Conservation (phyloP, 2,888 invertebrate genomes). For the Aspidapion aeneum region DNA sequence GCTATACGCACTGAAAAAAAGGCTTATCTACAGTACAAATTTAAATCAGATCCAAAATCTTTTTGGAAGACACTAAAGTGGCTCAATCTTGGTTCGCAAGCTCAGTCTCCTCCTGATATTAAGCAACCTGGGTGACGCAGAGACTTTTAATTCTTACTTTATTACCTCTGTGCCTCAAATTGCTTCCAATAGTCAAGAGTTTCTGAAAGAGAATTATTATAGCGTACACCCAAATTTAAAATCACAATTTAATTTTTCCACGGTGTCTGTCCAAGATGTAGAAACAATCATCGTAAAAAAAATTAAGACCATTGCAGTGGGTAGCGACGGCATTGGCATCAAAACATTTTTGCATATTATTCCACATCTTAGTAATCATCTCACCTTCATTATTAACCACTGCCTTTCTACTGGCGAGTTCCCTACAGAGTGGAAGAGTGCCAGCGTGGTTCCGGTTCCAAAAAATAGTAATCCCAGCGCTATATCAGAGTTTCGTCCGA, state of each 20-base stretch:
- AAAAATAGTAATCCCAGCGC: too few species aligned
- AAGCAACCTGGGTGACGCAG: neutral
- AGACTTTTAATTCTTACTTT: neutral
- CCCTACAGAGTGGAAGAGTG: neutral
- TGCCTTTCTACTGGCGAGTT: neutral
- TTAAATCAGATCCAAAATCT: neutral
- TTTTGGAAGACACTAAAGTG: neutral
- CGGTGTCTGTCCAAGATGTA: neutral
- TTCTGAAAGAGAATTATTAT: too few species aligned
- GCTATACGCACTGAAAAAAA: neutral
- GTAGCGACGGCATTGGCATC: neutral
- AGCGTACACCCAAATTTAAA: too few species aligned
- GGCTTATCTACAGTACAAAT: neutral
- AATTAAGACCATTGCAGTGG: neutral
- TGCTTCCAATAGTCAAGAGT: too few species aligned
- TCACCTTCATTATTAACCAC: neutral
- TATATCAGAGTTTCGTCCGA: too few species aligned
- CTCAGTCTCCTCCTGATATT: neutral
- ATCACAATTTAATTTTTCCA: neutral
- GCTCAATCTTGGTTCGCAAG: neutral
- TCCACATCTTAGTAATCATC: neutral
- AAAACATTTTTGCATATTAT: neutral
- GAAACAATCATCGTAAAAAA: neutral
- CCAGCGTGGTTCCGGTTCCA: neutral
- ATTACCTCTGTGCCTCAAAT: neutral